phyloP scores from a whole-genome alignment of 1,140 invertebrate genomes.

The Leptoteleia sp. region DNA sequence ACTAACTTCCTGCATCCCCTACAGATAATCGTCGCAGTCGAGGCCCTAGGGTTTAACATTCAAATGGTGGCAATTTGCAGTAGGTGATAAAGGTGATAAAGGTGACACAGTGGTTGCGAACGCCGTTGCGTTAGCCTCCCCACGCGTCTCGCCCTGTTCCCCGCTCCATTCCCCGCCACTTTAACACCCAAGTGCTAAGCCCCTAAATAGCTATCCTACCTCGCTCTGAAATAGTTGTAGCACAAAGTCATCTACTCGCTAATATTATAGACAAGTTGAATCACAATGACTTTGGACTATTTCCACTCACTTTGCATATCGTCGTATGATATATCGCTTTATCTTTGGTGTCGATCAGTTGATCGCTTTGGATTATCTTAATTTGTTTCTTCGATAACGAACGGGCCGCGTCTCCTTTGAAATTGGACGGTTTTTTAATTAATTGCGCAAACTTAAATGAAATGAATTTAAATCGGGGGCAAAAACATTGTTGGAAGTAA shows the following conservation, averaged over 20 bases:
- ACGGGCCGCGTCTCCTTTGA: no score
- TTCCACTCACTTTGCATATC: conserved; percentile 27
- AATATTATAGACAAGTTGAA: conserved; percentile 62
- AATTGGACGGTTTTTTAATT: no score
- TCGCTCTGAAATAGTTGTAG: conserved; percentile 58
- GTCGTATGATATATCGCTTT: conserved; percentile 1
- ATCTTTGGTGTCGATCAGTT: conserved; percentile 6
- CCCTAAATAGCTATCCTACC: conserved; percentile 78
- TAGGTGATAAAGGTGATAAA: conserved; percentile 81
- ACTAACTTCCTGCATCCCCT: conserved; percentile 69
- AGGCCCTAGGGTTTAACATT: conserved; percentile 79
- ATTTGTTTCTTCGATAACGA: conserved; percentile 16
- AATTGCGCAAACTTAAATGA: no score
- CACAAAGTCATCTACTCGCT: conserved; percentile 57
- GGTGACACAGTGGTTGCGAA: conserved; percentile 76
- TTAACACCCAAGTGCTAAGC: conserved; percentile 75
- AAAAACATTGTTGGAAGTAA: no score
- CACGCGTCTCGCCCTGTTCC: conserved; percentile 32
- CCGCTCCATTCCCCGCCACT: conserved; percentile 57
- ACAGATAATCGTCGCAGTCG: conserved; percentile 77
- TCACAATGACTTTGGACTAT: conserved; percentile 58
- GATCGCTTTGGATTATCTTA: conserved; percentile 7
- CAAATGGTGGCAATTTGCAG: conserved; percentile 81
- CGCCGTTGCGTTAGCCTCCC: conserved; percentile 57
- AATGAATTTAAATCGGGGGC: no score